phyloP scores from a whole-genome alignment of 2,113 vertebrate species.

The Myiozetetes cayanensis region DNA sequence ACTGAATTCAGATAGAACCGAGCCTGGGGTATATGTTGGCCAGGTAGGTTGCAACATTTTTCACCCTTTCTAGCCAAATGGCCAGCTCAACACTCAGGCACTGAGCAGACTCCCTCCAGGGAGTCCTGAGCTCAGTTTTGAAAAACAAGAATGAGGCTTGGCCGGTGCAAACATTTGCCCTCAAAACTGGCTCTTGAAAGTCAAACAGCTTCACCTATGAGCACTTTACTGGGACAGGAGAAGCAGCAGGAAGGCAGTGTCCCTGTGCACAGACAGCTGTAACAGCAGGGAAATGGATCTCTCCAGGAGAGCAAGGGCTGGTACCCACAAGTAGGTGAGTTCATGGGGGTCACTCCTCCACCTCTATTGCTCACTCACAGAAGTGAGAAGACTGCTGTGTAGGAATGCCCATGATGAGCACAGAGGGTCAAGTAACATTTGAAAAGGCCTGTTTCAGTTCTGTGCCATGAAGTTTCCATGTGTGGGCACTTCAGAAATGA shows the following conservation, averaged over 20 bases:
- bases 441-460: neutral
- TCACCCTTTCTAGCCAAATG: neutral
- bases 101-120: neutral
- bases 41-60: neutral
- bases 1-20: neutral
- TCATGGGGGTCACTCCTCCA: fast-evolving
- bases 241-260: neutral
- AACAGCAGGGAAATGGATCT: neutral
- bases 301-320: neutral
- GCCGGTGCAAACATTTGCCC: neutral
- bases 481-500: neutral
- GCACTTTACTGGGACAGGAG: neutral
- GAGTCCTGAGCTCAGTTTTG: neutral
- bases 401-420: neutral
- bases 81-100: neutral
- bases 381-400: neutral
- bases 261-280: fast-evolving
- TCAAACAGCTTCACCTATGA: neutral
- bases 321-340: fast-evolving
- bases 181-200: neutral
- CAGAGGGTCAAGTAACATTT: neutral
- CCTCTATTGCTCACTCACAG: neutral
- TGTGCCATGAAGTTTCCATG: neutral
- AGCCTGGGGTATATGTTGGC: neutral
- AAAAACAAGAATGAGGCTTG: neutral